Base-by-base conservation (phyloP, 2,888 invertebrate genomes). In the Pammene fasciana region DNA sequence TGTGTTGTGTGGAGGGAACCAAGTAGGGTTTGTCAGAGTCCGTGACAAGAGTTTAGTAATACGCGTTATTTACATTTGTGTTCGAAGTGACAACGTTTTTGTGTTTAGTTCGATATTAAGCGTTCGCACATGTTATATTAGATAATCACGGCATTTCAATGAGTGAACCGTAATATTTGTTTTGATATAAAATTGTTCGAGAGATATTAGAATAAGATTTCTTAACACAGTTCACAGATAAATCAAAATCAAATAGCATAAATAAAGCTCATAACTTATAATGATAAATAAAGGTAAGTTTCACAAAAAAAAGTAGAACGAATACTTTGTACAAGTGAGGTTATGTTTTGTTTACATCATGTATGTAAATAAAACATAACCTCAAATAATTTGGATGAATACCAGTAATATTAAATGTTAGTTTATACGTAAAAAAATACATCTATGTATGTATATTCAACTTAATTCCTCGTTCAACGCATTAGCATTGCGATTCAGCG, bases 61-160 rank as follows among this genome's bases (percentile, higher is more conserved):
- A 57, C 43, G 57, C 57, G 57, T 43, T 57, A n/a, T 57, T 57
- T 57, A 57, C 43, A 18, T 57, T 6, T 9, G 5, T 18, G 0
- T 13, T 9, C 57, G 13, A 43, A 57, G 14, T 13, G 5, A 57
- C 18, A 2, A 9, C 26, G 26, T 8, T 57, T 26, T 0, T 43
- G 43, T 4, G 16, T 38, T 16, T 18, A 57, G 6, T 26, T 43
- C 18, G 48, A 16, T 48, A n/a, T 50, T 26, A 3, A 43, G 10
- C 11, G 11, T 38, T 9, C 38, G 6, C 9, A 38, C 9, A 38
- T 43, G 7, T 43, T 7, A 11, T 38, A 38, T 11, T 43, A 11
- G 11, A 43, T 3, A 4, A 18, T 16, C 38, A 16, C 8, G 56
- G 38, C 11, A 16, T 16, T 16, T 16, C 56, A 38, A 41, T 41